Conservation (phyloP, 2,113 vertebrate genomes). For the Corythornis vintsioides region DNA sequence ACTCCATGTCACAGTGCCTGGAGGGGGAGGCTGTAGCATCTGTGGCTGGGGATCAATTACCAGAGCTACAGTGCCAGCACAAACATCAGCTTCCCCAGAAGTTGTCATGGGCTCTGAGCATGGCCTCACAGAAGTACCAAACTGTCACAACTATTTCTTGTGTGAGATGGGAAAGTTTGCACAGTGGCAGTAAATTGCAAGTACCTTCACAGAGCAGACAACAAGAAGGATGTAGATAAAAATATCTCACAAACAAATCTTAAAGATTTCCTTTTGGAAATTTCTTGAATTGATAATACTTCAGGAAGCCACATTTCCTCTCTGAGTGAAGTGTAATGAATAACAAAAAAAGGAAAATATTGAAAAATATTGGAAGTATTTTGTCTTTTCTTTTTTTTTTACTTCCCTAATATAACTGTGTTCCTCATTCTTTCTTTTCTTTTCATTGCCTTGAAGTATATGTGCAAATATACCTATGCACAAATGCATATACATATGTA, state of each 20-base stretch:
- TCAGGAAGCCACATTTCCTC: not conserved
- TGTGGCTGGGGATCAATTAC: not conserved
- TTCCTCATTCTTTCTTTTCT: not conserved
- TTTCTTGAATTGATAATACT: not conserved
- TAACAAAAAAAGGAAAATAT: not conserved
- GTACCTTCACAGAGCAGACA: fast-evolving
- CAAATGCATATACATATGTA: not conserved
- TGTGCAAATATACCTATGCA: not conserved
- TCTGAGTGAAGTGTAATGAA: not conserved
- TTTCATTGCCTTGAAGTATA: not conserved
- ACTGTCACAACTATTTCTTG: not conserved
- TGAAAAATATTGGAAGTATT: not conserved
- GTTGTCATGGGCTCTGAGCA: fast-evolving
- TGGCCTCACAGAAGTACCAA: fast-evolving
- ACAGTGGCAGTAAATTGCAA: not conserved
- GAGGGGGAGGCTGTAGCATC: not conserved
- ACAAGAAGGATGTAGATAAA: not conserved
- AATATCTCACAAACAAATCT: not conserved
- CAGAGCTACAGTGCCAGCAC: not conserved
- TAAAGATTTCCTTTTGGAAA: not conserved
- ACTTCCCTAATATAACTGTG: not conserved
- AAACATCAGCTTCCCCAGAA: not conserved
- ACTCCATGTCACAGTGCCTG: not conserved
- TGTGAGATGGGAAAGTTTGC: not conserved
- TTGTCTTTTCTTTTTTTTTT: not conserved